Conservation (phyloP, 1,140 invertebrate genomes). For the Chionoecetes opilio region DNA sequence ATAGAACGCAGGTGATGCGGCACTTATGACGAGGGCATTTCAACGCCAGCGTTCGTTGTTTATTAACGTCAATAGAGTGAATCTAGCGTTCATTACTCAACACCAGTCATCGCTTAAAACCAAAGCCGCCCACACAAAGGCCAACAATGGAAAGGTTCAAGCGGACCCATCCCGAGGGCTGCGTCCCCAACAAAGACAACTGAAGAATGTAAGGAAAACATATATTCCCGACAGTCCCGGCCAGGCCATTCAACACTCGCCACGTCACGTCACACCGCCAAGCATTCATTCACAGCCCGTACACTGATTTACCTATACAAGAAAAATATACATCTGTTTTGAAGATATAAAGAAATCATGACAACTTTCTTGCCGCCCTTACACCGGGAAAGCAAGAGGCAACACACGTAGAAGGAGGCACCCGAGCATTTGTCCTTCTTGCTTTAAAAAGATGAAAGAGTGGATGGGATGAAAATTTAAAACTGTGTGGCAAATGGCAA, state of each 20-base stretch:
- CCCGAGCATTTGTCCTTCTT: no score
- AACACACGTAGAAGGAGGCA: no score
- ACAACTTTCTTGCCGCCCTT: no score
- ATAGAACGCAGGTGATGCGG: no score
- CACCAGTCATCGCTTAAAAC: neutral
- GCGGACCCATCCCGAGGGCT: neutral
- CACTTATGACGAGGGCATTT: neutral
- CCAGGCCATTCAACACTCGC: neutral
- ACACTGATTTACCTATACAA: neutral
- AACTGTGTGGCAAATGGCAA: no score
- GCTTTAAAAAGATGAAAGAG: no score
- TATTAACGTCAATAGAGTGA: constrained; percentile 1
- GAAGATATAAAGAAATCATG: no score
- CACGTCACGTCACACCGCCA: neutral
- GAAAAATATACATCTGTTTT: no score
- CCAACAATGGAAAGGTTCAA: neutral
- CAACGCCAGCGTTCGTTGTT: neutral
- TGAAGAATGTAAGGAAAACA: neutral
- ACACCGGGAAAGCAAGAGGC: no score
- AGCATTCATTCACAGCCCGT: neutral
- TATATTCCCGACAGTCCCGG: neutral
- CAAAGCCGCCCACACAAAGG: constrained; percentile 11
- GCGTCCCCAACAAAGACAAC: neutral
- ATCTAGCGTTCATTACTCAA: neutral
- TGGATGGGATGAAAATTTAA: no score